Percentiles rank a stretch among this genome's conserved stretches.
phyloP scores from a whole-genome alignment of 2,888 invertebrate genomes.

The Schizaphis graminum region DNA sequence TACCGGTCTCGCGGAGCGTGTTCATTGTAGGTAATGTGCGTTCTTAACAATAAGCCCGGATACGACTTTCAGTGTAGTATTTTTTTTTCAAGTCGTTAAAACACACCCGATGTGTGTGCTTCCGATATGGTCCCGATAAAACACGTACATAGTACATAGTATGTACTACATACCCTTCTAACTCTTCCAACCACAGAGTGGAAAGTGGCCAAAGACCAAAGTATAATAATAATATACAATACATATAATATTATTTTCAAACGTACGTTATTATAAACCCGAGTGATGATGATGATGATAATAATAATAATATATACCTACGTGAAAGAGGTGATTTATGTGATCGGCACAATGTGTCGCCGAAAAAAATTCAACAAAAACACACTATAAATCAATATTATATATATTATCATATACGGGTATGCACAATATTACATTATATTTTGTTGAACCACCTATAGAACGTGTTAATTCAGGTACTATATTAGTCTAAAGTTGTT shows the following conservation, averaged over 20 bases:
- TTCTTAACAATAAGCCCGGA: conserved; percentile 25
- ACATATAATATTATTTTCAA: background rate
- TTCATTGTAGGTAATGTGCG: background rate
- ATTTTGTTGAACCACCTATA: background rate
- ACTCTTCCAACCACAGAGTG: background rate
- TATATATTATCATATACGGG: background rate
- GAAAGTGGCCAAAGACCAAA: conserved; percentile 4
- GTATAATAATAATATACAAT: conserved; percentile 21
- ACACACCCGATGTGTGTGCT: background rate
- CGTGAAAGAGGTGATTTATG: conserved; percentile 21
- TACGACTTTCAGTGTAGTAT: conserved; percentile 12
- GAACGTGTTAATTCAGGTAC: background rate
- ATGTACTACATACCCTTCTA: conserved; percentile 1
- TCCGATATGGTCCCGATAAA: conserved; percentile 24
- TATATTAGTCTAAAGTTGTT: background rate
- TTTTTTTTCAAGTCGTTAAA: conserved; percentile 9
- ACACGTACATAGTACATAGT: conserved; percentile 25
- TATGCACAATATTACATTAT: background rate
- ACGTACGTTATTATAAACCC: background rate
- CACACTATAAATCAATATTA: conserved; percentile 5
- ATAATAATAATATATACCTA: background rate
- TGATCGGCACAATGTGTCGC: background rate
- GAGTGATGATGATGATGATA: background rate
- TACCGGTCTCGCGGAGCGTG: background rate
- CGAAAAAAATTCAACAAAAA: conserved; percentile 21